Percentiles rank a stretch among this genome's conserved stretches.
phyloP scores from a whole-genome alignment of 2,888 invertebrate genomes.

The Diadegma fenestrale region DNA sequence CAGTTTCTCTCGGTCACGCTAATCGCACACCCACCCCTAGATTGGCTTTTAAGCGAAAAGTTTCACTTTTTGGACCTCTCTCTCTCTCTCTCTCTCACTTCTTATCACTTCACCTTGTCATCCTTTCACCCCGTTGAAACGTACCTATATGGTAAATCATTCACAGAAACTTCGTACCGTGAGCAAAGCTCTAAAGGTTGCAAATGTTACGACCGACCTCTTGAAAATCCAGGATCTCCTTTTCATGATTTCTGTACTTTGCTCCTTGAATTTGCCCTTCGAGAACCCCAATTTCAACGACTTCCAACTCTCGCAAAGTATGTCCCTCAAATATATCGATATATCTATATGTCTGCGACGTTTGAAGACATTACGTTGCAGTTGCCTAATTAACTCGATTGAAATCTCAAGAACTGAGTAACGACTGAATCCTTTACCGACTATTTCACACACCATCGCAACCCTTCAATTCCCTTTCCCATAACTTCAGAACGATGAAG shows the following conservation, averaged over 20 bases:
- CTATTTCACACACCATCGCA: not conserved
- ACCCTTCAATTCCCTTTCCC: not conserved
- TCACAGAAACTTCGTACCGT: constrained; percentile 53
- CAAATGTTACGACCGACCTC: constrained; percentile 13
- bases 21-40: constrained; percentile 78
- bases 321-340: constrained; percentile 18
- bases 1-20: constrained; percentile 76
- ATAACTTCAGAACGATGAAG: not conserved
- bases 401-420: constrained; percentile 12
- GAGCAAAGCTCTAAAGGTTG: constrained; percentile 15
- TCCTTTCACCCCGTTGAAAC: constrained; percentile 45
- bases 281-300: constrained; percentile 32
- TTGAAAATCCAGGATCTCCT: constrained; percentile 11
- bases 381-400: constrained; percentile 9
- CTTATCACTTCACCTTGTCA: constrained; percentile 13
- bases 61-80: constrained; percentile 59
- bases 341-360: not conserved
- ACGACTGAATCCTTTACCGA: not conserved
- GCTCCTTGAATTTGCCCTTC: constrained; percentile 20
- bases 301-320: constrained; percentile 28
- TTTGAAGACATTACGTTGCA: constrained; percentile 21
- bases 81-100: constrained; percentile 13
- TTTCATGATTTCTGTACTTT: constrained; percentile 37
- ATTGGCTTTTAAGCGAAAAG: constrained; percentile 79
- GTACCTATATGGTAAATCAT: constrained; percentile 58